Percentiles rank a stretch among this genome's conserved stretches.
These are phyloP conservation scores for Chaetops frenatus DNA, from an alignment of 2,113 vertebrate species.

Conservation along the genomic window DNA sequence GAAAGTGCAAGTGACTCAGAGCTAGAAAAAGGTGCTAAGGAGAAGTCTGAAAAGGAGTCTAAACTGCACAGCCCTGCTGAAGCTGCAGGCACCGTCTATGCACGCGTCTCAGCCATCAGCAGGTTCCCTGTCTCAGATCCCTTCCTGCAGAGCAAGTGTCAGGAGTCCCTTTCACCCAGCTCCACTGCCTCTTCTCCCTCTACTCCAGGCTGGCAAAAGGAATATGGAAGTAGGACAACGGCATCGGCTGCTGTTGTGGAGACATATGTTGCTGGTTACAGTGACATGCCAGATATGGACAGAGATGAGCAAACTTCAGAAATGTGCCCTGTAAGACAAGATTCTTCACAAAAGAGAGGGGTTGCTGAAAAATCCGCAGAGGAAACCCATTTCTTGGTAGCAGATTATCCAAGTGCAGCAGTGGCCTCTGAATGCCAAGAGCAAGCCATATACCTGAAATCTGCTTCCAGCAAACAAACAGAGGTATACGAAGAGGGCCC, in stretches of 20 bases:
- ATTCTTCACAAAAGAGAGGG: not conserved
- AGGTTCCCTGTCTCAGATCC: not conserved
- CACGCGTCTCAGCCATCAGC: not conserved
- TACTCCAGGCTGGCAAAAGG: not conserved
- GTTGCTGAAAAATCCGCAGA: not conserved
- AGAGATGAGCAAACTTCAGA: not conserved
- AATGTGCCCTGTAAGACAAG: not conserved
- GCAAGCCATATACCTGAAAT: not conserved
- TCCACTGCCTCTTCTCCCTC: slow-evolving; percentile 3
- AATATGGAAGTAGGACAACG: not conserved
- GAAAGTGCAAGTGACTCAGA: slow-evolving; percentile 80
- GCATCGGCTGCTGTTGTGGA: not conserved
- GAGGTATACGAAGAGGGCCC: not conserved
- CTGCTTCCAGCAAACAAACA: not conserved
- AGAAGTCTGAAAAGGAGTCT: slow-evolving; percentile 83
- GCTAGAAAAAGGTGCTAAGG: slow-evolving; percentile 86
- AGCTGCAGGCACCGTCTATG: not conserved
- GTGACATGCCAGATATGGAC: not conserved
- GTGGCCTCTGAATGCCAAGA: not conserved
- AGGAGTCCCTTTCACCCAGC: not conserved
- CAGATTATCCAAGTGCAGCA: not conserved
- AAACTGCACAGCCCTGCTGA: slow-evolving; percentile 54
- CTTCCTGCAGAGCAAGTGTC: not conserved
- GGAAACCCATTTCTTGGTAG: not conserved
- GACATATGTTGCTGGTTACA: not conserved